Evolutionary conservation across 2,113 vertebrate species (phyloP).

Genomic region (western clawed frog (Xenopus tropicalis)): DNA sequence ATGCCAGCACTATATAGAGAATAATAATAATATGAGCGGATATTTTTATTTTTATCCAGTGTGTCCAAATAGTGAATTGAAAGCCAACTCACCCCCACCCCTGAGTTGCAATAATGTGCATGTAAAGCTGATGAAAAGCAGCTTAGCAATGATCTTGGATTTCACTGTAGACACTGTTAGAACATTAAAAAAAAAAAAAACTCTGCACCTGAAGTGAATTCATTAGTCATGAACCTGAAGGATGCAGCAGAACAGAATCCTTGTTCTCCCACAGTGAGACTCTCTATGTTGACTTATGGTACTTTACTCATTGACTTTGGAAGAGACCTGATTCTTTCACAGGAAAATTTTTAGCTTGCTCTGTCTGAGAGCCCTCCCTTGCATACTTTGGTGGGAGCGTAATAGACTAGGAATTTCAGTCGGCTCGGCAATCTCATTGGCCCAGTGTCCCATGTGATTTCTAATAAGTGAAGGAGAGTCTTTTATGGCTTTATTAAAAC

Average conservation of each 20-base stretch:
- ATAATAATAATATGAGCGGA: too few relatives aligned
- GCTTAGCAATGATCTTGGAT: background rate
- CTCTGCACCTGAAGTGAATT: slow-evolving; percentile 11
- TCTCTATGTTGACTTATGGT: slow-evolving; percentile 29
- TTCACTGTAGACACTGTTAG: background rate
- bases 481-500: slow-evolving; percentile 43
- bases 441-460: slow-evolving; percentile 17
- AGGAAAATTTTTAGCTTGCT: slow-evolving; percentile 31
- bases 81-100: background rate
- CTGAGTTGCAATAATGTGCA: background rate
- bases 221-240: background rate
- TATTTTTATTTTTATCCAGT: too few relatives aligned
- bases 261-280: slow-evolving; percentile 21
- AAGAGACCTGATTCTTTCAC: slow-evolving; percentile 32
- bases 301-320: slow-evolving; percentile 40
- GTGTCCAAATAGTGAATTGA: too few relatives aligned
- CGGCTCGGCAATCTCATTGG: slow-evolving; percentile 31
- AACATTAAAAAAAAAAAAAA: background rate
- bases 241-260: slow-evolving; percentile 1
- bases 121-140: background rate
- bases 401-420: background rate
- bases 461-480: slow-evolving; percentile 38
- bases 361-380: slow-evolving; percentile 29
- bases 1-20: too few relatives aligned
- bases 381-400: background rate